Percentiles rank a stretch among this genome's conserved stretches.
Conservation (phyloP, 2,113 vertebrate species). For the Sminthopsis crassicaudata region DNA sequence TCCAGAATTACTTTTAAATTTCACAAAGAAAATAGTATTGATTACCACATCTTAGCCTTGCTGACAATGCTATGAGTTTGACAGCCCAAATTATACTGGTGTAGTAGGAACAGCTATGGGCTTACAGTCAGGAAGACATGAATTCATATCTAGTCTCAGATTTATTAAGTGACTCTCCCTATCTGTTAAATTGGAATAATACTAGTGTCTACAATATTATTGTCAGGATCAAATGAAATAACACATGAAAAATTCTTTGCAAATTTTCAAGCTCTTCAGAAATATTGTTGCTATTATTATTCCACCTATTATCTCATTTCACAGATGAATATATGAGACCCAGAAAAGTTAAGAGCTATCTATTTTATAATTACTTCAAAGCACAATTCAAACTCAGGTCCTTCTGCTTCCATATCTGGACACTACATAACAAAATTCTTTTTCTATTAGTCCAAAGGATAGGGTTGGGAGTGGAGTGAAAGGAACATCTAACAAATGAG, state of each 20-base stretch:
- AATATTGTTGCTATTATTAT: not conserved
- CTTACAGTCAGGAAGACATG: not conserved
- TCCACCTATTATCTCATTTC: not conserved
- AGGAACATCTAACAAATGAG: not conserved
- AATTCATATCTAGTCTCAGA: not conserved
- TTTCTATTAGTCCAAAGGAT: not conserved
- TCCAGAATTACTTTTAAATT: not conserved
- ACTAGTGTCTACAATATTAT: not conserved
- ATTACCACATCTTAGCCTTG: not conserved
- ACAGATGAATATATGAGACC: accelerated
- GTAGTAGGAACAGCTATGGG: not conserved
- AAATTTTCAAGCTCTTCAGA: not conserved
- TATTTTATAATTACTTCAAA: not conserved
- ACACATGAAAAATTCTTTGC: not conserved
- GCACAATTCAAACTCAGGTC: accelerated
- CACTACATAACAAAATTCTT: not conserved
- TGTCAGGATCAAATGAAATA: not conserved
- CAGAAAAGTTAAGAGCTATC: accelerated
- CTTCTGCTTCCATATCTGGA: not conserved
- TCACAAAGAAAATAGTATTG: not conserved
- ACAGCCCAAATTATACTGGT: not conserved
- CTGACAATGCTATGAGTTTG: not conserved
- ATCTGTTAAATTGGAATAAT: not conserved
- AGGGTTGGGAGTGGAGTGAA: accelerated
- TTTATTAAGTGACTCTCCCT: not conserved